Conservation (phyloP, 2,797 vertebrate genomes). For the Gymnopithys bicolor region DNA sequence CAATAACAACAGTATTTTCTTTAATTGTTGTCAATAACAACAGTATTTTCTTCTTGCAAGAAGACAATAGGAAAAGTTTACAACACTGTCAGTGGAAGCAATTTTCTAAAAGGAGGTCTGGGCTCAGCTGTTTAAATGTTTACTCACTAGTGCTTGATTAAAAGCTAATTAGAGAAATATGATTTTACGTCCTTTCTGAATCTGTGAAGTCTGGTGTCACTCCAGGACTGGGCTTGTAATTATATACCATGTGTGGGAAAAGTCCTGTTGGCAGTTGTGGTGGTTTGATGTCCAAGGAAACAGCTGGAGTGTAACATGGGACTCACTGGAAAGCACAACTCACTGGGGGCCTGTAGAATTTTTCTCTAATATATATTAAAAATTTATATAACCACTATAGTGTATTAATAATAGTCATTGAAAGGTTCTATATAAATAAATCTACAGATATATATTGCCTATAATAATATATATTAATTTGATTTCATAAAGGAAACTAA, state of each 20-base stretch:
- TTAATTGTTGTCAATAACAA: not conserved
- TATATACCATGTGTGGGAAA: not conserved
- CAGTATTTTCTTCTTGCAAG: not conserved
- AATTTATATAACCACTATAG: not conserved
- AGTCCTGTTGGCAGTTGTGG: not conserved
- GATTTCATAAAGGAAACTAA: not conserved
- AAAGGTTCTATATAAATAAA: not conserved
- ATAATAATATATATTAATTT: not conserved
- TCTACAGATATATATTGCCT: not conserved
- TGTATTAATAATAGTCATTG: not conserved
- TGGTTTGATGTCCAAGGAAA: not conserved
- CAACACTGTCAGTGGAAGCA: not conserved
- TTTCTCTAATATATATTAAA: not conserved
- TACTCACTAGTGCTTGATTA: slow-evolving; percentile 19
- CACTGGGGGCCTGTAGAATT: not conserved
- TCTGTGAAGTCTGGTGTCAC: slow-evolving; percentile 24
- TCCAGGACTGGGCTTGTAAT: slow-evolving; percentile 22
- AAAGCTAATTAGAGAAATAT: slow-evolving; percentile 43
- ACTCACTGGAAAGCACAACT: not conserved
- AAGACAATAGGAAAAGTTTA: not conserved
- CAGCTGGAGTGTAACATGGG: not conserved
- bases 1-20: not conserved
- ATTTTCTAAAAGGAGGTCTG: not conserved
- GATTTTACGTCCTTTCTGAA: slow-evolving; percentile 13
- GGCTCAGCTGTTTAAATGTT: slow-evolving; percentile 46